Percentiles rank a stretch among this genome's conserved stretches.
These are phyloP conservation scores for Indicator maculatus DNA, from an alignment of 2,113 vertebrate species.

Conservation along the genomic window DNA sequence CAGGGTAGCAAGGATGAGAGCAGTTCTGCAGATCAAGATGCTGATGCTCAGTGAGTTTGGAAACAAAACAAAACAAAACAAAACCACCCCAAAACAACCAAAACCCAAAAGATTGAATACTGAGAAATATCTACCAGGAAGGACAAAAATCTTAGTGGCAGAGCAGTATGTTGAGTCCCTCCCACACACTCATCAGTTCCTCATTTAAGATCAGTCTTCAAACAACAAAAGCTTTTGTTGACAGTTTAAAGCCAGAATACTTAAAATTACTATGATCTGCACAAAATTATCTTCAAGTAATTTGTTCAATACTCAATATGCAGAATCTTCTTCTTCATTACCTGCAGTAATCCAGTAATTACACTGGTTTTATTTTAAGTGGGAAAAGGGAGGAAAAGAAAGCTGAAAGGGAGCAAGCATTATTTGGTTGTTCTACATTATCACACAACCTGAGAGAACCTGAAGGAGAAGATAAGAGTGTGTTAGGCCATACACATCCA, in stretches of 20 bases:
- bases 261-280: not conserved
- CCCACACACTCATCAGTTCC: conserved; percentile 79
- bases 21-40: conserved; percentile 48
- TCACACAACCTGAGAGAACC: not conserved
- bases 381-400: not conserved
- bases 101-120: not conserved
- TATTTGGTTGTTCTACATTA: not conserved
- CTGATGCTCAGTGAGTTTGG: conserved; percentile 22
- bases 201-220: conserved; percentile 68
- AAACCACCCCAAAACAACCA: conserved; percentile 19
- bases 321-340: not conserved
- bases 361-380: not conserved
- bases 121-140: conserved; percentile 71
- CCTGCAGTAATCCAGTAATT: not conserved
- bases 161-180: conserved; percentile 74
- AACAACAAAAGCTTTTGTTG: conserved; percentile 27
- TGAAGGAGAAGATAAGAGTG: not conserved
- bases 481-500: not conserved
- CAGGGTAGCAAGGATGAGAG: conserved; percentile 51
- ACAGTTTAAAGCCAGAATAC: conserved; percentile 5
- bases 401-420: not conserved
- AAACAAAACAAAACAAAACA: not conserved
- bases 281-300: not conserved
- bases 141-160: conserved; percentile 74
- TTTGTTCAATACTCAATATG: not conserved